Base-by-base conservation (phyloP, 2,888 invertebrate genomes). In the Ophion slaviceki region DNA sequence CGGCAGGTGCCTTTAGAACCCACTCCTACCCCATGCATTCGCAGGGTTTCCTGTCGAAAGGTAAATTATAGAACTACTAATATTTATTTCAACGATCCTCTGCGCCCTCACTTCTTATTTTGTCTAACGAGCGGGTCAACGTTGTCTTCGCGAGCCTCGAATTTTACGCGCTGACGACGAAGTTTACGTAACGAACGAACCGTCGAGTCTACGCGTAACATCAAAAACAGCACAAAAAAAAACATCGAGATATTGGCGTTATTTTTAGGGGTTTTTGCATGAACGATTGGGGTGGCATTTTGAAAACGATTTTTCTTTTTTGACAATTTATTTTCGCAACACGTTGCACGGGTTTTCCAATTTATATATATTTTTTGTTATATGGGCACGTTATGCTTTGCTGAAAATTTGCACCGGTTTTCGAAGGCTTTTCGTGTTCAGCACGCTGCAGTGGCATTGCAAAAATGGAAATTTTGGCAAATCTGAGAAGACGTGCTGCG, bases 21-120 rank as follows among this genome's bases (percentile, higher is more conserved):
- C 88, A 92, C 91, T 92, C 91, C 92, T 92, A 90, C 93, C 92
- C 92, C 91, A 93, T 91, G 92, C 92, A 92, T 95, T 91, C 95
- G 95, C 94, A 95, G 94, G 94, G 94, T 95, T 92, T 95, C 95
- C 95, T 95, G 95, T 92, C 94, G 94, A 89, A 95, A 96, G 96
- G 96, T 96, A 96, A 95, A 92, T 90, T 89, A 91, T 90, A 91
- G 90, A 90, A 89, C 86, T 90, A 92, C 91, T 91, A 86, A 79
- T 83, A 85, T 85, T 87, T 86, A 84, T 87, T 74, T 87, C 72
- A 82, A 87, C 61, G 72, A 76, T 85, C 76, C 70, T n/a, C 57
- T 24, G 66, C 40, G 53, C 17, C 14, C 11, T 14, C 53, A 53
- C 17, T 53, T 17, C 11, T 53, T 53, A 17, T 4, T 53, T 14